These are phyloP conservation scores for Pseudorhombus dupliciocellatus DNA, from an alignment of 2,113 vertebrate species.

Conservation along the genomic window DNA sequence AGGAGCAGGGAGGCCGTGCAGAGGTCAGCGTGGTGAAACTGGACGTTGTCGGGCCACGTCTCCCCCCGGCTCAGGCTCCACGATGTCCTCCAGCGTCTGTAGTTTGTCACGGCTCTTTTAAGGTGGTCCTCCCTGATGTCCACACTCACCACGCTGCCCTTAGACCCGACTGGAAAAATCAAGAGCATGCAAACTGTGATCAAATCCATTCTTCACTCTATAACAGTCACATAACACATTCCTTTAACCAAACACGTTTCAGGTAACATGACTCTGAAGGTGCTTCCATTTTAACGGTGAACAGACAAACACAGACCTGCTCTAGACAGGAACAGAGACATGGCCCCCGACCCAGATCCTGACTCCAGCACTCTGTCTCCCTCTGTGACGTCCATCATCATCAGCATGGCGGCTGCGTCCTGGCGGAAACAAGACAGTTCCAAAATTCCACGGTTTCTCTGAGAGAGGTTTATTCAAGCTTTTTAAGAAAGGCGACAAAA, in stretches of 20 bases:
- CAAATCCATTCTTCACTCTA: not conserved
- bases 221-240: not conserved
- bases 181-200: not conserved
- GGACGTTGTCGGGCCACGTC: constrained; percentile 90
- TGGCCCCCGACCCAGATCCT: constrained; percentile 89
- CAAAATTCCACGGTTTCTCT: not conserved
- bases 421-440: constrained; percentile 42
- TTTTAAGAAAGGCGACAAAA: rapidly evolving
- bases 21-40: constrained; percentile 86
- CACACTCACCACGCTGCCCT: constrained; percentile 87
- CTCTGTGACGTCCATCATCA: constrained; percentile 87
- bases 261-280: not conserved
- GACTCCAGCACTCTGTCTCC: constrained; percentile 89
- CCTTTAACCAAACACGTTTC: not conserved
- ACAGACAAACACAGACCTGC: constrained; percentile 82
- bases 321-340: constrained; percentile 92
- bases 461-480: not conserved
- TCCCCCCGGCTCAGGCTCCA: constrained; percentile 82
- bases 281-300: no score
- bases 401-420: constrained; percentile 82
- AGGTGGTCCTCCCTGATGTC: constrained; percentile 89
- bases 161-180: constrained; percentile 84
- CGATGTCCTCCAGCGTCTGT: constrained; percentile 82
- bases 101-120: constrained; percentile 85
- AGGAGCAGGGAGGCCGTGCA: constrained; percentile 78